phyloP scores from a whole-genome alignment of 2,113 vertebrate genomes.

The Mesocricetus auratus region DNA sequence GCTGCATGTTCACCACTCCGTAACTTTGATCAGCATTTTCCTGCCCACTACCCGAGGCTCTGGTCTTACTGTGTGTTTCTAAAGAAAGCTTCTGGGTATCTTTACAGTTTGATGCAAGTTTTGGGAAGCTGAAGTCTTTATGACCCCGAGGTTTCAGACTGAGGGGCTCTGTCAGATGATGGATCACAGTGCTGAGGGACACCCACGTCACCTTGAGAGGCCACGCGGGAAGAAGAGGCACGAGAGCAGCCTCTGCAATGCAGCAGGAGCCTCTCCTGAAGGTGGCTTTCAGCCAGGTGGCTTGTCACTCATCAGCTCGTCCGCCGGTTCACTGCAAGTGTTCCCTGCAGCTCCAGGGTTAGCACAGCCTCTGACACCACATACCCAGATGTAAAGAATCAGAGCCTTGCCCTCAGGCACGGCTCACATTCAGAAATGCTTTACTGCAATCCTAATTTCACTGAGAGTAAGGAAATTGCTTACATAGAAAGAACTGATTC shows the following conservation, averaged over 20 bases:
- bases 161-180: neutral
- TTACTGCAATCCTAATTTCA: neutral
- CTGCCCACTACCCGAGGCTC: neutral
- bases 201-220: neutral
- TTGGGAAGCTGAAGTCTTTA: neutral
- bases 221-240: neutral
- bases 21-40: neutral
- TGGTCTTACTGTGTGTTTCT: neutral
- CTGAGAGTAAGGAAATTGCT: neutral
- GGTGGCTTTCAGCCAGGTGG: neutral
- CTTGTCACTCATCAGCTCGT: neutral
- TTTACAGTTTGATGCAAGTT: neutral
- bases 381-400: neutral
- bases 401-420: neutral
- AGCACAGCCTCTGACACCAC: neutral
- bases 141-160: neutral
- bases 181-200: neutral
- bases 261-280: neutral
- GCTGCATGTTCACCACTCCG: accelerated
- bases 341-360: neutral
- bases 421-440: accelerated
- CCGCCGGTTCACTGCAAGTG: neutral
- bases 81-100: neutral
- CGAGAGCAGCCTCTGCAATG: neutral
- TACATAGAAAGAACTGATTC: neutral